Base-by-base conservation (phyloP, 2,113 vertebrate species). In the Chrysemys picta region DNA sequence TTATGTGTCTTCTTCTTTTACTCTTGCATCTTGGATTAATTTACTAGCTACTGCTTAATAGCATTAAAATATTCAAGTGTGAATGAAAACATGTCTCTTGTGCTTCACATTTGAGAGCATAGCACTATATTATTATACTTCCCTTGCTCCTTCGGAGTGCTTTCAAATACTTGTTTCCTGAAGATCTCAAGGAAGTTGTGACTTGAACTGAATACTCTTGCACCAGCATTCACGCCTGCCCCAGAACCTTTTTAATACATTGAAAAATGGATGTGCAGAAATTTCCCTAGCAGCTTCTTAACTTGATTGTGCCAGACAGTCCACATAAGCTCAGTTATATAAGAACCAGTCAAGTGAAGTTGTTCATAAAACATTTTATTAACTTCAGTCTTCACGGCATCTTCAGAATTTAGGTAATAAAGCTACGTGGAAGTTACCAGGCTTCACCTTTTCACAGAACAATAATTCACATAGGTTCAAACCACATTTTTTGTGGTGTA, bases 311-410 rank as follows among this genome's bases (percentile, higher is more conserved):
- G 89, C 90, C 96, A 94, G 96, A 82, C 62, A 97, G 85, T 93
- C 89, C 92, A 95, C 82, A 93, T 96, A 98, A 98, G 97, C 92
- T 97, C 88, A 79, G 93, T 98, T 97, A 96, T 93, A 93, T 97
- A 97, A 96, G 89, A 98, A 96, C 0, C 49, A 93, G 82, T 14
- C 16, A 98, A 97, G 92, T 96, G 90, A 97, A 97, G 91, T 97
- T 98, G 95, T 98, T 97, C 97, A 97, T 98, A 98, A 98, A 98
- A 97, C 84, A 80, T 95, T 98, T 98, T 98, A 97, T 98, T 97
- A 96, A 78, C 93, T 94, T 97, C 88, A 88, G 93, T 97, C 96
- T 97, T 97, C 93, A 87, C 89, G 57, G 93, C 92, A 94, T 97
- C 97, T 97, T 94, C 96, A 89, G 89, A 97, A 89, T 97, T 97